Conservation (phyloP, 2,113 vertebrate species). For the Pardalotus punctatus region DNA sequence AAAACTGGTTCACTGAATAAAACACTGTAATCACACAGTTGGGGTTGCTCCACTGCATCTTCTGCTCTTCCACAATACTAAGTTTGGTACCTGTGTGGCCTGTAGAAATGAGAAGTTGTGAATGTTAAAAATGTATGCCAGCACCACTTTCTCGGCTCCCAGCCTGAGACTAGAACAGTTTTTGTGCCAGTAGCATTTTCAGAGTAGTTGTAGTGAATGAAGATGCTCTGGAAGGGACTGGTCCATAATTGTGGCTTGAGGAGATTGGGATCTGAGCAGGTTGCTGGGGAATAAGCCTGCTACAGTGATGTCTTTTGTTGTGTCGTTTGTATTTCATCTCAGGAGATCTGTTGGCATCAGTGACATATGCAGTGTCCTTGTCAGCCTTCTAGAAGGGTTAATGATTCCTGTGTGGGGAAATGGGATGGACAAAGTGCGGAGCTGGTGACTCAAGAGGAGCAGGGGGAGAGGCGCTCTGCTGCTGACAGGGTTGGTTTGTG, state of each 20-base stretch:
- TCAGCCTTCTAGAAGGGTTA: background rate
- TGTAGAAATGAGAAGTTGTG: background rate
- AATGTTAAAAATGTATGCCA: fast-evolving
- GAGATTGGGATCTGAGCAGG: background rate
- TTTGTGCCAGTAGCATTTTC: background rate
- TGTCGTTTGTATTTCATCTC: background rate
- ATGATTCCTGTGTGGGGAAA: background rate
- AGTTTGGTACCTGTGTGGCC: background rate
- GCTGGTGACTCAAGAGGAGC: background rate
- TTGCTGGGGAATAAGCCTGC: background rate
- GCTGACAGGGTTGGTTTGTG: background rate
- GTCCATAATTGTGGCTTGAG: background rate
- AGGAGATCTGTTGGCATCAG: background rate
- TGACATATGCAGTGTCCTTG: background rate
- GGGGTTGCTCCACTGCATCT: fast-evolving
- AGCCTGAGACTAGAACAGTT: background rate
- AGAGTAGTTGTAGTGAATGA: background rate
- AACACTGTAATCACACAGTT: fast-evolving
- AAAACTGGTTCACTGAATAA: background rate
- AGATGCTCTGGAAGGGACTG: background rate
- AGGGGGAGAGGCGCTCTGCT: background rate
- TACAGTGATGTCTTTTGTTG: background rate
- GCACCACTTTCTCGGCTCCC: fast-evolving
- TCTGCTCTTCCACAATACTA: fast-evolving
- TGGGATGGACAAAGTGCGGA: background rate